Evolutionary conservation across 2,113 vertebrate species (phyloP).

Genomic region (Riparia riparia): DNA sequence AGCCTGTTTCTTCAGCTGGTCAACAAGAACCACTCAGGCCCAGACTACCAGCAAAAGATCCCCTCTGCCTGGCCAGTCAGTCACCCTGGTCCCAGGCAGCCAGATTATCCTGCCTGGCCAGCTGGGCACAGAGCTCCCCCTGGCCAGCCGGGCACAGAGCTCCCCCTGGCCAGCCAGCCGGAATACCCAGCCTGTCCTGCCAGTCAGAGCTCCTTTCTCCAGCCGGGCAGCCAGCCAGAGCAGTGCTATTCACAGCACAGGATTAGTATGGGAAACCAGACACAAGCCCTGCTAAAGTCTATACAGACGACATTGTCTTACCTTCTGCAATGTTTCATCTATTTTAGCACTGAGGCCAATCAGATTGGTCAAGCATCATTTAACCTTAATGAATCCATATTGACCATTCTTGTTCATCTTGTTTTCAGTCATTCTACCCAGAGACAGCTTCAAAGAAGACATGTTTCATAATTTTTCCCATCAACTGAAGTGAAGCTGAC

Average conservation of each 20-base stretch:
- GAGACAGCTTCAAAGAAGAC: background rate
- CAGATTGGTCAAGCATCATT: background rate
- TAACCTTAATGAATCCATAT: background rate
- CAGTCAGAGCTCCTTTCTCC: background rate
- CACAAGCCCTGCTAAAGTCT: background rate
- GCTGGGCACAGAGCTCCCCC: background rate
- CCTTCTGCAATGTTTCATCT: background rate
- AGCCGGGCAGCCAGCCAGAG: background rate
- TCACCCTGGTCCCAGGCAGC: background rate
- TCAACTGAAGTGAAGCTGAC: background rate
- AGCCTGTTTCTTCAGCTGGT: background rate
- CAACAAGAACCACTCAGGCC: background rate
- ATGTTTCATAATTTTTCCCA: background rate
- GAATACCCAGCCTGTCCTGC: background rate
- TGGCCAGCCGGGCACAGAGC: background rate
- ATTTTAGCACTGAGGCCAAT: background rate
- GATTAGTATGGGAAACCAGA: background rate
- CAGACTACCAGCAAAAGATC: rapidly evolving
- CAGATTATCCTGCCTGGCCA: background rate
- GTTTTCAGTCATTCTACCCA: background rate
- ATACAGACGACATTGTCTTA: background rate
- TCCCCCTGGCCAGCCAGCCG: background rate
- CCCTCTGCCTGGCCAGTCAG: background rate
- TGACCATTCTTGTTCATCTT: background rate
- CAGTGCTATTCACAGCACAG: background rate